phyloP scores from a whole-genome alignment of 1,140 invertebrate genomes.

The Microplitis demolitor region DNA sequence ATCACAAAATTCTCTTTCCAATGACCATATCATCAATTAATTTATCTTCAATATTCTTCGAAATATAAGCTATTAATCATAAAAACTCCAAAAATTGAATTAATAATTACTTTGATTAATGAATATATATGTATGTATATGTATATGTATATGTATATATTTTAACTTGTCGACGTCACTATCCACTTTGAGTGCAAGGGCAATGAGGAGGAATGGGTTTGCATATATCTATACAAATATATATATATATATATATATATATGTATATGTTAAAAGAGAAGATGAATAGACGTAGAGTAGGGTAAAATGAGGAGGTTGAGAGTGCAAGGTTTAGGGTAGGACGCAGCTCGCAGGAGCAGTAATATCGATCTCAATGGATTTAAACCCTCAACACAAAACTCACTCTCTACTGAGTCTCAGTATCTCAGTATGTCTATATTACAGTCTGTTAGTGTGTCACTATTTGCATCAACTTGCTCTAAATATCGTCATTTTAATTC shows the following conservation, averaged over 20 bases:
- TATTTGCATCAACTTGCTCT: neutral
- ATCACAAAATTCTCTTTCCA: no score
- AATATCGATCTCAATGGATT: conserved; percentile 51
- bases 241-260: neutral
- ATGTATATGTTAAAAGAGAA: neutral
- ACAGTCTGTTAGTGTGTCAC: neutral
- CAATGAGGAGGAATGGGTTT: neutral
- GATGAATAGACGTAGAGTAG: neutral
- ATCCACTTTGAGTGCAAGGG: neutral
- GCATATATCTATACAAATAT: neutral
- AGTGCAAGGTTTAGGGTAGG: conserved; percentile 49
- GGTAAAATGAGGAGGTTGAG: conserved; percentile 36
- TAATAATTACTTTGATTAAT: no score
- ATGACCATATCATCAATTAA: no score
- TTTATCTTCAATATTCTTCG: no score
- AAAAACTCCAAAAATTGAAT: no score
- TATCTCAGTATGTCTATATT: neutral
- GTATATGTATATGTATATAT: no score
- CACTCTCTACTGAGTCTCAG: neutral
- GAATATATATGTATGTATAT: no score
- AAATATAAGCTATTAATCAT: no score
- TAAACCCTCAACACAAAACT: conserved; percentile 26
- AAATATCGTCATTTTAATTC: no score
- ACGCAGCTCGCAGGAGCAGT: conserved; percentile 54
- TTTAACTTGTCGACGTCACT: no score